phyloP scores from a whole-genome alignment of 2,113 vertebrate genomes.

The western clawed frog (Xenopus tropicalis) region DNA sequence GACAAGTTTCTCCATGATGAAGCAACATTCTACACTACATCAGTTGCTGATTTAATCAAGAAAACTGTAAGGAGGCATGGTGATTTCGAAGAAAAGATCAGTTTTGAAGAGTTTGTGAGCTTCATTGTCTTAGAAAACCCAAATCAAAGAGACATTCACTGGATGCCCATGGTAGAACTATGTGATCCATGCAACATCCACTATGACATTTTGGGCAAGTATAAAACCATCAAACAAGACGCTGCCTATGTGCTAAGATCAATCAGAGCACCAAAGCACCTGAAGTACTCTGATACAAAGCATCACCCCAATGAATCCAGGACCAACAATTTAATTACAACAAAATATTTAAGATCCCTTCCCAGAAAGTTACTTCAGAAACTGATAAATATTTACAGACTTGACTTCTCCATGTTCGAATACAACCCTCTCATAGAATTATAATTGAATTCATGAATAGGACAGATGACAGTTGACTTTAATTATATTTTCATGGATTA shows the following conservation, averaged over 20 bases:
- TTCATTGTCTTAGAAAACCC: slow-evolving; percentile 35
- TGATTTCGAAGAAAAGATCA: slow-evolving; percentile 44
- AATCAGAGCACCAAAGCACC: slow-evolving; percentile 47
- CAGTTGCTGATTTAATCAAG: background rate
- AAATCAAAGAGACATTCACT: slow-evolving; percentile 51
- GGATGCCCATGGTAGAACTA: slow-evolving; percentile 59
- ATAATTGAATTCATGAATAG: no score
- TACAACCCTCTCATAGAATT: slow-evolving; percentile 43
- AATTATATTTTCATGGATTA: no score
- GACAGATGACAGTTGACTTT: no score
- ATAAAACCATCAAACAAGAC: slow-evolving; percentile 54
- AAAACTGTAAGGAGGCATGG: background rate
- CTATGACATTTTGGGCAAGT: slow-evolving; percentile 55
- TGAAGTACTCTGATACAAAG: slow-evolving; percentile 52
- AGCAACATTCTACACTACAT: slow-evolving; percentile 27
- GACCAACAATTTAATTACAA: slow-evolving; percentile 51
- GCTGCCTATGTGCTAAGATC: slow-evolving; percentile 48
- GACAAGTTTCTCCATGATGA: slow-evolving; percentile 60
- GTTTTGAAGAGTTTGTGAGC: slow-evolving; percentile 57
- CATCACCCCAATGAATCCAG: slow-evolving; percentile 49
- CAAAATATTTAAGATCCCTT: slow-evolving; percentile 50
- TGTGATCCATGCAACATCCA: slow-evolving; percentile 58
- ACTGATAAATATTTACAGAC: slow-evolving; percentile 48
- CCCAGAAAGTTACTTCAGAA: slow-evolving; percentile 49
- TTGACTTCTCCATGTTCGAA: slow-evolving; percentile 57